Evolutionary conservation across 2,797 vertebrate genomes (phyloP).

Genomic region (Protosalanx chinensis): DNA sequence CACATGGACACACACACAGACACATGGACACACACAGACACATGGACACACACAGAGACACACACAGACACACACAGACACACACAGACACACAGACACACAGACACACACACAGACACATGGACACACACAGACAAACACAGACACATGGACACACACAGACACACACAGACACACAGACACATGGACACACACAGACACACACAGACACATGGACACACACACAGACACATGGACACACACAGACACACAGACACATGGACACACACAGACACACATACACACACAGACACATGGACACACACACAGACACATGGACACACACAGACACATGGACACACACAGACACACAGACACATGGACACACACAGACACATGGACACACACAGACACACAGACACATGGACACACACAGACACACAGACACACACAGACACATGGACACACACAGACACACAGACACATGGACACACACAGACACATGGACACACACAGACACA

Average conservation of each 20-base stretch:
- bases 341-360: conserved; percentile 8
- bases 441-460: neutral
- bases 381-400: neutral
- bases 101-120: neutral
- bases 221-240: conserved; percentile 9
- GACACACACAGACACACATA: neutral
- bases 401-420: conserved; percentile 16
- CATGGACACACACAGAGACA: neutral
- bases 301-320: conserved; percentile 32
- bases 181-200: neutral
- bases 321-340: neutral
- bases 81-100: conserved; percentile 9
- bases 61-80: conserved; percentile 8
- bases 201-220: conserved; percentile 6
- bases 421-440: conserved; percentile 35
- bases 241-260: conserved; percentile 2
- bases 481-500: conserved; percentile 15
- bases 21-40: conserved; percentile 40
- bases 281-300: no score
- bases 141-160: no score
- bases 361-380: conserved; percentile 18
- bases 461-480: conserved; percentile 11
- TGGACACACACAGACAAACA: no score
- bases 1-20: conserved; percentile 11
- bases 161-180: conserved; percentile 35